Evolutionary conservation across 1,140 invertebrate genomes (phyloP).

Genomic region (Drosophila fuyamai): DNA sequence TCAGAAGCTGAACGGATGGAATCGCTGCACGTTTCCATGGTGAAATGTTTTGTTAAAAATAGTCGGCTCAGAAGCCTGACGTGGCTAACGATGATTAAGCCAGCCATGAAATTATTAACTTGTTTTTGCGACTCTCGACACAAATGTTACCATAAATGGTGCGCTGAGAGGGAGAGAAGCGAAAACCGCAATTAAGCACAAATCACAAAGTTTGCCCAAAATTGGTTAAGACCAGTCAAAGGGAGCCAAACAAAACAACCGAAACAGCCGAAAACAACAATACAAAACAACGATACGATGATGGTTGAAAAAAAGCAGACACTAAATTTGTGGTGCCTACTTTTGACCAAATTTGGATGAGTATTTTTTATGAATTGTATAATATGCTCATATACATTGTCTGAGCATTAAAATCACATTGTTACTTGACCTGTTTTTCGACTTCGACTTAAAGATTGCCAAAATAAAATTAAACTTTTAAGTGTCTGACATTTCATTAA

Average conservation of each 20-base stretch:
- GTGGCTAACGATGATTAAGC: slow-evolving; percentile 57
- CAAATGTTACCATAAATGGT: slow-evolving; percentile 55
- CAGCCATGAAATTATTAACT: slow-evolving; percentile 60
- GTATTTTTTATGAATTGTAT: slow-evolving; percentile 50
- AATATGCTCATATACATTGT: slow-evolving; percentile 43
- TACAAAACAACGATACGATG: slow-evolving; percentile 24
- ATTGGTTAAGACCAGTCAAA: slow-evolving; percentile 55
- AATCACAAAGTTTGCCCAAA: slow-evolving; percentile 66
- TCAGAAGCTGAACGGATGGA: slow-evolving; percentile 3
- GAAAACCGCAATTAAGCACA: slow-evolving; percentile 61
- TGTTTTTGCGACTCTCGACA: slow-evolving; percentile 49
- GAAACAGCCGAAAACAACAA: slow-evolving; percentile 41
- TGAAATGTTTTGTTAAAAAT: slow-evolving; percentile 47
- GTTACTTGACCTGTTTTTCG: slow-evolving; percentile 58
- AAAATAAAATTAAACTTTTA: slow-evolving; percentile 49
- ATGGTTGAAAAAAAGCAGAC: slow-evolving; percentile 35
- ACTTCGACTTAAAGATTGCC: slow-evolving; percentile 36
- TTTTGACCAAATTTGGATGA: slow-evolving; percentile 61
- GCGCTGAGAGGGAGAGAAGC: slow-evolving; percentile 34
- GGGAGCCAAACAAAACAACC: slow-evolving; percentile 42
- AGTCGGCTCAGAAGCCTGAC: slow-evolving; percentile 41
- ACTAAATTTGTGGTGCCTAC: slow-evolving; percentile 62
- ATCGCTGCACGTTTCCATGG: slow-evolving; percentile 35
- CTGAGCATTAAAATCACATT: slow-evolving; percentile 45
- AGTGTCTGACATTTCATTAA: slow-evolving; percentile 49